phyloP scores from a whole-genome alignment of 2,888 invertebrate species.

The Fissipunctia ypsillon region DNA sequence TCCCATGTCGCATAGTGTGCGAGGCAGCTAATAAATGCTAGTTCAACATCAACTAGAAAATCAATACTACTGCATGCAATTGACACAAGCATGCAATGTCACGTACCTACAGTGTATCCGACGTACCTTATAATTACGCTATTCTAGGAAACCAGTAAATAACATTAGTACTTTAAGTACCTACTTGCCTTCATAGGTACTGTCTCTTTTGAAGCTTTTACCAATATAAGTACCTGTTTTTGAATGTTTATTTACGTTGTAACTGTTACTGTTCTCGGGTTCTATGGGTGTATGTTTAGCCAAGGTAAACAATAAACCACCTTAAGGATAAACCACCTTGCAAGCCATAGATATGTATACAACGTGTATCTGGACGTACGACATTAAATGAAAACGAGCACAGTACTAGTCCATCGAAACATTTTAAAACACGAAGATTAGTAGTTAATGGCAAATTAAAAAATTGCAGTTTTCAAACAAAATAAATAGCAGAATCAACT shows the following conservation, averaged over 20 bases:
- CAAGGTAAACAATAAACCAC: conserved; percentile 8
- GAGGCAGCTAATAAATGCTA: neutral
- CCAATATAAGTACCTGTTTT: neutral
- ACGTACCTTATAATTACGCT: conserved; percentile 4
- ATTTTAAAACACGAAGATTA: too few relatives aligned
- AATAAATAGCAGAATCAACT: too few relatives aligned
- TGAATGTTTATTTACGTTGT: neutral
- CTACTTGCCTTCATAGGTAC: neutral
- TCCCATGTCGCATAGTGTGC: too few relatives aligned
- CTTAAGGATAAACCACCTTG: conserved; percentile 10
- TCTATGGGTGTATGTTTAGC: neutral
- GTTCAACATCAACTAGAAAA: conserved; percentile 23
- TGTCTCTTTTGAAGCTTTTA: neutral
- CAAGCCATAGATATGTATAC: neutral
- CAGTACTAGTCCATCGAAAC: too few relatives aligned
- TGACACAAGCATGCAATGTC: conserved; percentile 32
- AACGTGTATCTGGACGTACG: too few relatives aligned
- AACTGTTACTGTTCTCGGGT: neutral
- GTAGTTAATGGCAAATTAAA: too few relatives aligned
- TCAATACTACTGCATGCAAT: conserved; percentile 31
- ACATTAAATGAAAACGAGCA: too few relatives aligned
- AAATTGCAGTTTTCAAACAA: too few relatives aligned
- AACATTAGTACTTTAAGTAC: neutral
- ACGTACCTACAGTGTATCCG: neutral
- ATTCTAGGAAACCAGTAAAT: neutral